Percentiles rank a stretch among this genome's conserved stretches.
phyloP scores from a whole-genome alignment of 2,113 vertebrate genomes.

The Odocoileus virginianus region DNA sequence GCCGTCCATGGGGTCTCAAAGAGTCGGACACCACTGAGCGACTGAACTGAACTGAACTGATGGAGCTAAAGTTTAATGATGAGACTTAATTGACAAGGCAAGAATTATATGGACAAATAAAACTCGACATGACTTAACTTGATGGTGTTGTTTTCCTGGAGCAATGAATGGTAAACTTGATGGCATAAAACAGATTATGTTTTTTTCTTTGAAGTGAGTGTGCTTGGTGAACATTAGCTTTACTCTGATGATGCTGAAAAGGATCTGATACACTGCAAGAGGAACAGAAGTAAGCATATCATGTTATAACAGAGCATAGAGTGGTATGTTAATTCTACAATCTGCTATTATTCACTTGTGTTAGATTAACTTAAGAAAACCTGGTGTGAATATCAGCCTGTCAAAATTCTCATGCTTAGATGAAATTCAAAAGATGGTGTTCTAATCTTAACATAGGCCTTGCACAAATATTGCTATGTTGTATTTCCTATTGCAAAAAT shows the following conservation, averaged over 20 bases:
- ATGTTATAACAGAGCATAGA: background rate
- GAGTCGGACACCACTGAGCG: accelerated
- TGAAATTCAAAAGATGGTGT: background rate
- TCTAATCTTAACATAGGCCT: background rate
- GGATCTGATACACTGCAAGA: background rate
- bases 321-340: background rate
- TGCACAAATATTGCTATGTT: background rate
- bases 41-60: background rate
- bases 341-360: background rate
- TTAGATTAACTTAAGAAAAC: background rate
- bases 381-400: background rate
- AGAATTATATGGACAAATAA: background rate
- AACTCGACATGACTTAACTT: background rate
- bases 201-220: background rate
- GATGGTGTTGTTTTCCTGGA: background rate
- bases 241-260: background rate
- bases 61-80: background rate
- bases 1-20: no score
- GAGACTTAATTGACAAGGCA: background rate
- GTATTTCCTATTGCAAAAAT: background rate
- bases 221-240: background rate
- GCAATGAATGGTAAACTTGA: background rate
- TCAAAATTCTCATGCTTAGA: background rate
- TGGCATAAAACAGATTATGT: background rate
- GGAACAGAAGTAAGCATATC: background rate